Conservation (phyloP, 2,113 vertebrate species). For the Ochotona curzoniae region DNA sequence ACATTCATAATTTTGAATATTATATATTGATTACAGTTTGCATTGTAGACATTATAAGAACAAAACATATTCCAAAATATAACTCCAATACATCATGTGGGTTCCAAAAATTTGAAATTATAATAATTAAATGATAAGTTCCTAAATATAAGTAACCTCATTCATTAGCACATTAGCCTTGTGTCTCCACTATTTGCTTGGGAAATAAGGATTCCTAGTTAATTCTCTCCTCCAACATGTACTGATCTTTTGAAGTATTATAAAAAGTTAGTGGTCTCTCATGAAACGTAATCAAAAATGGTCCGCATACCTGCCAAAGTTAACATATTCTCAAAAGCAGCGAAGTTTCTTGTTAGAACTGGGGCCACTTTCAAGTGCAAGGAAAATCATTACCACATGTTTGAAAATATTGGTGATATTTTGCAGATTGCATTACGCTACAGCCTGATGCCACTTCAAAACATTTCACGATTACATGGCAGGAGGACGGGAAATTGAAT, state of each 20-base stretch:
- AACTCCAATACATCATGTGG: background rate
- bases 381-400: slow-evolving; percentile 94
- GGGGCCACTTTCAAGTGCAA: slow-evolving; percentile 89
- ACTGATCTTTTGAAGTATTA: slow-evolving; percentile 76
- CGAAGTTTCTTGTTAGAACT: slow-evolving; percentile 86
- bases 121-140: slow-evolving; percentile 29
- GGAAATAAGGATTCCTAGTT: slow-evolving; percentile 57
- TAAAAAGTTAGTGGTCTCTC: slow-evolving; percentile 82
- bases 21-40: slow-evolving; percentile 8
- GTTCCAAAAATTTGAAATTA: slow-evolving; percentile 3
- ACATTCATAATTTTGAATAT: slow-evolving; percentile 25
- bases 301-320: slow-evolving; percentile 87
- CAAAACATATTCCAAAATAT: slow-evolving; percentile 19
- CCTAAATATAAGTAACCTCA: slow-evolving; percentile 17
- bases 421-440: slow-evolving; percentile 87
- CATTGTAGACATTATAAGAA: background rate
- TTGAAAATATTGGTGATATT: slow-evolving; percentile 91
- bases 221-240: background rate
- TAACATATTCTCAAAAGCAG: slow-evolving; percentile 86
- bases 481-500: slow-evolving; percentile 90
- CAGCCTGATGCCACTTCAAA: slow-evolving; percentile 89
- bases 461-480: slow-evolving; percentile 87
- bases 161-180: slow-evolving; percentile 28
- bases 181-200: slow-evolving; percentile 37
- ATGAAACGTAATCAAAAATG: slow-evolving; percentile 86